Percentiles rank a stretch among this genome's conserved stretches.
Evolutionary conservation across 1,140 invertebrate genomes (phyloP).

Genomic region (Conus betulinus): DNA sequence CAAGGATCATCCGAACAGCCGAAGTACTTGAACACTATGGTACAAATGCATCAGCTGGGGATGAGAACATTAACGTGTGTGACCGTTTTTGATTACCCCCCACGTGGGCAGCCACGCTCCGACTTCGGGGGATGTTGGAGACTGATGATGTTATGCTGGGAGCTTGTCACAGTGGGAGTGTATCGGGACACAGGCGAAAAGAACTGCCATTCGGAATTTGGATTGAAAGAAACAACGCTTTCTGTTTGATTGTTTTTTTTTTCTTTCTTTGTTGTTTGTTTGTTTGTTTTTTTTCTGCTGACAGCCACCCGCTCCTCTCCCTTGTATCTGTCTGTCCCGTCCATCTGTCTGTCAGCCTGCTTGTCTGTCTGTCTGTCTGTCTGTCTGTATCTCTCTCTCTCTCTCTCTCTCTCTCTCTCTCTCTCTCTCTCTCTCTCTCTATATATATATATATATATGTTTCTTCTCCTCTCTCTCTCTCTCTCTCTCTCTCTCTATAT

Average conservation of each 20-base stretch:
- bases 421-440: conserved; percentile 17
- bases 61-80: too few relatives aligned
- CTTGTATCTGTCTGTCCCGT: background rate
- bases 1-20: too few relatives aligned
- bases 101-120: too few relatives aligned
- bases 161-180: background rate
- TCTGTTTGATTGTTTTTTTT: background rate
- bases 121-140: background rate
- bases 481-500: conserved; percentile 22
- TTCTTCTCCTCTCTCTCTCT: conserved; percentile 2
- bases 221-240: background rate
- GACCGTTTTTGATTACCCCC: too few relatives aligned
- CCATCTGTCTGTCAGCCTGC: background rate
- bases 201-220: background rate
- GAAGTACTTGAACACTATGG: too few relatives aligned
- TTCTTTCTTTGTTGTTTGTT: background rate
- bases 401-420: conserved; percentile 4
- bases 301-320: background rate
- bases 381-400: background rate
- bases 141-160: background rate
- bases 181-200: background rate
- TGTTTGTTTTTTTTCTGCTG: background rate
- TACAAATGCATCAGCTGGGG: too few relatives aligned
- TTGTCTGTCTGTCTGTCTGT: background rate
- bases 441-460: background rate